A percentile compares a stretch with the other conserved stretches of the same genome.
Evolutionary conservation across 2,888 invertebrate genomes (phyloP).

Genomic region (Caprella mutica): DNA sequence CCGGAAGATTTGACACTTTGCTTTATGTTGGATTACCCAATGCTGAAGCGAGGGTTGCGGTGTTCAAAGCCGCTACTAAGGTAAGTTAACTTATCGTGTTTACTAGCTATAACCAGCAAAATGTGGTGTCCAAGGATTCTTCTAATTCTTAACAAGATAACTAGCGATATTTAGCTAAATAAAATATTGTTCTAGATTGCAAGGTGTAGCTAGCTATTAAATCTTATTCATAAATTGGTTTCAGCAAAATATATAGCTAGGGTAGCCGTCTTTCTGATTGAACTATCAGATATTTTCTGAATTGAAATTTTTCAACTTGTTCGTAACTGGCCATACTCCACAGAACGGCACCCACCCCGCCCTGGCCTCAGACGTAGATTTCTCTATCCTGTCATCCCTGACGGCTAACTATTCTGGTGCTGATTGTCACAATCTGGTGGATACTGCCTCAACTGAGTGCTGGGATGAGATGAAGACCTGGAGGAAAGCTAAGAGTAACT

Average conservation of each 20-base stretch:
- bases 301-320: not conserved
- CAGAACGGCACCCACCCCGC: conserved; percentile 68
- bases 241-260: not conserved
- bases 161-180: too few species aligned
- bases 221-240: not conserved
- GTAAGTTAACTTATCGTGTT: conserved; percentile 13
- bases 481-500: conserved; percentile 3
- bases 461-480: conserved; percentile 20
- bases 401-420: conserved; percentile 27
- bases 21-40: conserved; percentile 30
- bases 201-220: not conserved
- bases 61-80: conserved; percentile 26
- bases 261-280: too few species aligned
- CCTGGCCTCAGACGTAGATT: conserved; percentile 44
- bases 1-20: conserved; percentile 27
- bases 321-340: conserved; percentile 35
- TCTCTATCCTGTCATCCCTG: conserved; percentile 12
- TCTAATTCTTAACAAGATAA: too few species aligned
- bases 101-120: not conserved
- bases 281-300: too few species aligned
- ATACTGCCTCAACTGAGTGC: conserved; percentile 24
- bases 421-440: conserved; percentile 29
- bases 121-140: not conserved
- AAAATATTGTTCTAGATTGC: too few species aligned
- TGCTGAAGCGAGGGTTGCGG: conserved; percentile 18